These are phyloP conservation scores for Ormia ochracea DNA, from an alignment of 2,888 invertebrate species.

Conservation along the genomic window DNA sequence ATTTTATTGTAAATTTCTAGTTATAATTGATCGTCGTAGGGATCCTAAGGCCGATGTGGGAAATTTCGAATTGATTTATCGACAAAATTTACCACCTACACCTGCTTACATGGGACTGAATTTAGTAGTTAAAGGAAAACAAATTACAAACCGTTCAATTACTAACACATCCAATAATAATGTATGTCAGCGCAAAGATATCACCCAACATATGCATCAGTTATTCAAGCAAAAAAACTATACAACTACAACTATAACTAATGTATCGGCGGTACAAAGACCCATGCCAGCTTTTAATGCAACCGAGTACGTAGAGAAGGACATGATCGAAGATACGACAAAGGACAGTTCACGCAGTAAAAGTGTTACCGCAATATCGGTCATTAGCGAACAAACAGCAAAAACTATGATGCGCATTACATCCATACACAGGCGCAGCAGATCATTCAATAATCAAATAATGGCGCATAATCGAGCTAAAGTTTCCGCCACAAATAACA, in stretches of 20 bases:
- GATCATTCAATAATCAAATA: conserved; percentile 68
- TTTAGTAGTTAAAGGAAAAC: conserved; percentile 75
- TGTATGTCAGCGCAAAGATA: conserved; percentile 69
- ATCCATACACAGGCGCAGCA: conserved; percentile 44
- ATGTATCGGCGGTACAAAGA: conserved; percentile 70
- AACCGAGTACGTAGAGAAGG: conserved; percentile 73
- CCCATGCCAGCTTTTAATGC: conserved; percentile 75
- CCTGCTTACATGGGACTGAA: conserved; percentile 86
- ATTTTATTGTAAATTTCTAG: conserved; percentile 76
- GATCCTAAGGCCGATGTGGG: conserved; percentile 88
- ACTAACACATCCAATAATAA: conserved; percentile 39
- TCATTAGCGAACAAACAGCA: conserved; percentile 2
- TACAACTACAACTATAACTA: conserved; percentile 66
- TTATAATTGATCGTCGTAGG: conserved; percentile 85
- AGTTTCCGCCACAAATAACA: not conserved
- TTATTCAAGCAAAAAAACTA: conserved; percentile 68
- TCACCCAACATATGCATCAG: conserved; percentile 66
- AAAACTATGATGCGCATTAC: not conserved
- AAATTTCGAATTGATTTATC: conserved; percentile 87
- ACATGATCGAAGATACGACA: conserved; percentile 65
- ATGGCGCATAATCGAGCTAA: conserved; percentile 14
- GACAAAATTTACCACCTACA: conserved; percentile 85
- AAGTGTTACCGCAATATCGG: conserved; percentile 22
- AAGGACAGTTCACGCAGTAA: conserved; percentile 68
- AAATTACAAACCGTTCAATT: conserved; percentile 69